Evolutionary conservation across 92 coral and sea anemone species (phyloP), one percentile per base, ranked within the genome.

Genomic region (Montipora capitata): DNA sequence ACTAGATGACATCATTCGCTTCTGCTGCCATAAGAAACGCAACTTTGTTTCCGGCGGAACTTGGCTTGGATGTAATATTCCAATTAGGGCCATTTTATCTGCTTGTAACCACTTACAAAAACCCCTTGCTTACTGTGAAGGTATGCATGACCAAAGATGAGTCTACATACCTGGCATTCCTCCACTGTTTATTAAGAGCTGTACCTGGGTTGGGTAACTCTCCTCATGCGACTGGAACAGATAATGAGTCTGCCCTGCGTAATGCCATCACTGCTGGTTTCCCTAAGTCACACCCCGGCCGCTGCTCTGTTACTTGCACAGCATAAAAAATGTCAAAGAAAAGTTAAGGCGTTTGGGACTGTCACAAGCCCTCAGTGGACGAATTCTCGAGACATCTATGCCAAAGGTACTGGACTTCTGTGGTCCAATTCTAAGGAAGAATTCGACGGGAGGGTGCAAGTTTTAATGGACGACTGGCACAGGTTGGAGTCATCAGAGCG

Each of bases 101-200:
- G 49, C 90, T 88, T 62, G 79, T 63, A 18, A 73, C 92, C 45
- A 58, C 76, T 76, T 88, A 38, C 51, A 83, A 66, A 67, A 88
- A 73, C 89, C 83, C 84, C 15, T 1, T 72, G 52, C 88, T 87
- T 18, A 10, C 16, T 48, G 89, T 87, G 3, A 87, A 72, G 72
- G 78, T 77, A 54, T 91, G 94, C 81, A 86, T 91, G 88, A 91
- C 90, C 4, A 88, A 65, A 44, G 92, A 92, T 4, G 79, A 91
- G 64, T 62, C 71, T 7, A 87, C 89, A 0, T 87, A 91, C 71
- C 74, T 87, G 0, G 85, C 94, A 18, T 90, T 90, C 41, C 54
- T 90, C 14, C 94, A 90, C 10, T 76, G 91, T 7, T 86, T 86
- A 5, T 42, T 0, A 41, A 58, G 91, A 14, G 94, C 72, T 20